These are phyloP conservation scores for Nerophis lumbriciformis DNA, from an alignment of 2,113 vertebrate genomes.

Conservation along the genomic window DNA sequence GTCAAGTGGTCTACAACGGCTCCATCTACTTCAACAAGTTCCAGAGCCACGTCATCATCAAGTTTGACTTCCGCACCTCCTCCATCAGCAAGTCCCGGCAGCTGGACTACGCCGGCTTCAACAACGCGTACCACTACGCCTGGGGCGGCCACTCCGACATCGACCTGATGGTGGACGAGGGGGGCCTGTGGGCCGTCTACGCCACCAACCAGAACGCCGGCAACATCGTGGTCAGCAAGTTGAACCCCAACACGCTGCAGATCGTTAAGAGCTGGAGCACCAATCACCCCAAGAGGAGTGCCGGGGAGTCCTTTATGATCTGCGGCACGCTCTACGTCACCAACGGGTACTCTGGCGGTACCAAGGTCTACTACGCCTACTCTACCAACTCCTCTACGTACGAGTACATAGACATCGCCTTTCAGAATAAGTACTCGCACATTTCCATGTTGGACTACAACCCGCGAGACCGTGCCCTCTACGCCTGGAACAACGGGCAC, in stretches of 20 bases:
- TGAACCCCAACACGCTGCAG: slow-evolving; percentile 90
- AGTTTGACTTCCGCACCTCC: slow-evolving; percentile 91
- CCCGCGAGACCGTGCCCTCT: slow-evolving; percentile 92
- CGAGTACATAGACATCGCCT: slow-evolving; percentile 95
- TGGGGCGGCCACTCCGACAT: slow-evolving; percentile 98
- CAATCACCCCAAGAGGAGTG: slow-evolving; percentile 94
- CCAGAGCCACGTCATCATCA: slow-evolving; percentile 96
- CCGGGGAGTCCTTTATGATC: slow-evolving; percentile 97
- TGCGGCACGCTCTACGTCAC: slow-evolving; percentile 97
- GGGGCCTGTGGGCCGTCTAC: slow-evolving; percentile 93
- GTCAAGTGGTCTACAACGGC: slow-evolving; percentile 98
- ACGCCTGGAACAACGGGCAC: slow-evolving; percentile 98
- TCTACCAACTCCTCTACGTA: slow-evolving; percentile 97
- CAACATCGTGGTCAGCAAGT: slow-evolving; percentile 94
- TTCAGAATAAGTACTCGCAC: slow-evolving; percentile 96
- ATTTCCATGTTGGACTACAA: slow-evolving; percentile 99
- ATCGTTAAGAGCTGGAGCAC: slow-evolving; percentile 92
- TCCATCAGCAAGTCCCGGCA: slow-evolving; percentile 90
- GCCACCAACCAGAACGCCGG: slow-evolving; percentile 98
- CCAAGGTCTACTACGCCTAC: slow-evolving; percentile 96
- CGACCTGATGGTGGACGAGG: slow-evolving; percentile 97
- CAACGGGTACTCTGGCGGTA: slow-evolving; percentile 93
- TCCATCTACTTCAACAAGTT: slow-evolving; percentile 99
- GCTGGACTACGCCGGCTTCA: slow-evolving; percentile 93
- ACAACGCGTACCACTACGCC: slow-evolving; percentile 96